phyloP scores from a whole-genome alignment of 2,797 vertebrate species.

The Anguilla obscura region DNA sequence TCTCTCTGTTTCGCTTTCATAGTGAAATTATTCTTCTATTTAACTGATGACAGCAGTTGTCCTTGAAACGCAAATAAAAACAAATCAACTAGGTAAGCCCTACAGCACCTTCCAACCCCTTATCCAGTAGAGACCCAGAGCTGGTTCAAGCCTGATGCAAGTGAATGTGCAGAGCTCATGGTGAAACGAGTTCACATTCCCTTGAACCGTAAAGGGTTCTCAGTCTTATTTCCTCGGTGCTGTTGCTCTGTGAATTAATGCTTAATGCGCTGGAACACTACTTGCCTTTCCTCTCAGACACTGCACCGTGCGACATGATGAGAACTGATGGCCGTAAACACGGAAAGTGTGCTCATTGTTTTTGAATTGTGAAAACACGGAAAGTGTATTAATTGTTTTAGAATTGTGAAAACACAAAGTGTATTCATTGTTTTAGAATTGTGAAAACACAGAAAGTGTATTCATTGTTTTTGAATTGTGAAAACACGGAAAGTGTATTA shows the following conservation, averaged over 20 bases:
- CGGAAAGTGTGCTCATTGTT: conserved; percentile 27
- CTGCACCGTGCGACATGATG: conserved; percentile 24
- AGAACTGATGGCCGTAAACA: conserved; percentile 23
- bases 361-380: neutral
- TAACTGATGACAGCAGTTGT: neutral
- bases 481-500: neutral
- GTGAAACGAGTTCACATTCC: neutral
- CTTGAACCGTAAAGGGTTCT: conserved; percentile 6
- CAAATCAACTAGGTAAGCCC: neutral
- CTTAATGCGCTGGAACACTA: conserved; percentile 49
- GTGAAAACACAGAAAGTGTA: neutral
- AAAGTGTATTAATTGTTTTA: conserved; percentile 31
- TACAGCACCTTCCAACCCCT: neutral
- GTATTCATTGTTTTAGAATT: neutral
- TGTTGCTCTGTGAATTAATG: conserved; percentile 40
- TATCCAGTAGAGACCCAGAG: neutral
- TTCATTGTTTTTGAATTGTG: conserved; percentile 29
- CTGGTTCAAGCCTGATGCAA: neutral
- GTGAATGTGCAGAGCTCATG: neutral
- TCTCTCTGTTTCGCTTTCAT: neutral
- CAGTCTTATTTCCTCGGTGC: conserved; percentile 18
- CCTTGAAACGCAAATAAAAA: neutral
- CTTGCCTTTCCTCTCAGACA: conserved; percentile 42
- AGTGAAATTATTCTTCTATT: neutral
- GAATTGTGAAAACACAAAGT: neutral